phyloP scores from a whole-genome alignment of 2,888 invertebrate species.

The Acleris cristana region DNA sequence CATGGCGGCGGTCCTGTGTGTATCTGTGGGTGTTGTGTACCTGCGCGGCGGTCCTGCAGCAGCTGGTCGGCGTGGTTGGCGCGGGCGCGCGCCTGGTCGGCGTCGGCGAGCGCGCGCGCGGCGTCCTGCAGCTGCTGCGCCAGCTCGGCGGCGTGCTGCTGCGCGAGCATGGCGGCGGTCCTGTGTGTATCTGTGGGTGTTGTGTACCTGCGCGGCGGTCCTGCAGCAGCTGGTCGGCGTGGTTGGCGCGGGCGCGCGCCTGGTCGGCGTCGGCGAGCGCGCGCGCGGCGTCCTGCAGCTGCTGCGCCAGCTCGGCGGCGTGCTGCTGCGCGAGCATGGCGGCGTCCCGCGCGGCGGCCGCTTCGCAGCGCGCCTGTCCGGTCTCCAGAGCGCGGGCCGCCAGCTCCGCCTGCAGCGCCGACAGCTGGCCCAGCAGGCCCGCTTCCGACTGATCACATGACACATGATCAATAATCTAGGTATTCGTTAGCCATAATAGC shows the following conservation, averaged over 20 bases:
- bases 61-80: conserved; percentile 7
- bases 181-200: neutral
- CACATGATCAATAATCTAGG: neutral
- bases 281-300: conserved; percentile 42
- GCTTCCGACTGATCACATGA: conserved; percentile 63
- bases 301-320: conserved; percentile 24
- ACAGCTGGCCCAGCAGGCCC: conserved; percentile 69
- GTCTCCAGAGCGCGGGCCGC: conserved; percentile 63
- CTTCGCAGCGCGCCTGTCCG: conserved; percentile 76
- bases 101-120: conserved; percentile 49
- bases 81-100: conserved; percentile 3
- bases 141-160: conserved; percentile 49
- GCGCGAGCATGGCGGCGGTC: conserved; percentile 55
- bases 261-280: conserved; percentile 43
- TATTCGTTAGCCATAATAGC: no score
- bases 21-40: neutral
- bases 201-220: neutral
- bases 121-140: conserved; percentile 25
- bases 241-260: conserved; percentile 1
- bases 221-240: conserved; percentile 11
- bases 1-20: conserved; percentile 59
- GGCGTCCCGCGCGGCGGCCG: conserved; percentile 72
- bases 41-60: conserved; percentile 9
- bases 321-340: conserved; percentile 72
- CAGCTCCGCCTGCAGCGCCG: conserved; percentile 73